A percentile compares a stretch with the other conserved stretches of the same genome.
Conservation (phyloP, 92 coral and sea anemone species). For the Heliopora coerulea region DNA sequence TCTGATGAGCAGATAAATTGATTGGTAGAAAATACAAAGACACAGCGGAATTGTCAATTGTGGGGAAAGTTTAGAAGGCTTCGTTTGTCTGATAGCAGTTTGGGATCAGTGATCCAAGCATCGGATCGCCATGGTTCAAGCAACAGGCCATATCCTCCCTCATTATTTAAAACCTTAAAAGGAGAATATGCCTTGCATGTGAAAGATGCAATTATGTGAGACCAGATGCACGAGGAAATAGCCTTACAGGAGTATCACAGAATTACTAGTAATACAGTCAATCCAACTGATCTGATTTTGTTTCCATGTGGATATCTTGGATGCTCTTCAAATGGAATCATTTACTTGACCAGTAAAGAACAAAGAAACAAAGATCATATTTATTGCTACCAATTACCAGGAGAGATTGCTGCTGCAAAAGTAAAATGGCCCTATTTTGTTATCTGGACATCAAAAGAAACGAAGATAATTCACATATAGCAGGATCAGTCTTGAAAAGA, state of each 20-base stretch:
- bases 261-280: conserved; percentile 35
- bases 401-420: conserved; percentile 39
- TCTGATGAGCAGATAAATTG: conserved; percentile 37
- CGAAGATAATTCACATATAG: conserved; percentile 29
- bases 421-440: conserved; percentile 46
- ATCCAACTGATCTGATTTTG: conserved; percentile 13
- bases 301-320: conserved; percentile 47
- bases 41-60: conserved; percentile 27
- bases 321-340: conserved; percentile 42
- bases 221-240: conserved; percentile 42
- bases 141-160: conserved; percentile 38
- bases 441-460: conserved; percentile 38
- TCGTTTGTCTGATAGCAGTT: too few relatives aligned
- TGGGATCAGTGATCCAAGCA: too few relatives aligned
- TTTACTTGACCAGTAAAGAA: conserved; percentile 30
- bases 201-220: conserved; percentile 43
- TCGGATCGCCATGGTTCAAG: too few relatives aligned
- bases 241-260: conserved; percentile 10
- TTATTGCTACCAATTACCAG: conserved; percentile 40
- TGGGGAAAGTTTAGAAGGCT: conserved; percentile 42
- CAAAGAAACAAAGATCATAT: too few relatives aligned
- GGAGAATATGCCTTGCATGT: too few relatives aligned
- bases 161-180: conserved; percentile 38
- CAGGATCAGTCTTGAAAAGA: conserved; percentile 14
- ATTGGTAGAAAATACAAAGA: conserved; percentile 36